A percentile compares a stretch with the other conserved stretches of the same genome.
Evolutionary conservation across 1,140 invertebrate species (phyloP).

Genomic region (Maniola jurtina): DNA sequence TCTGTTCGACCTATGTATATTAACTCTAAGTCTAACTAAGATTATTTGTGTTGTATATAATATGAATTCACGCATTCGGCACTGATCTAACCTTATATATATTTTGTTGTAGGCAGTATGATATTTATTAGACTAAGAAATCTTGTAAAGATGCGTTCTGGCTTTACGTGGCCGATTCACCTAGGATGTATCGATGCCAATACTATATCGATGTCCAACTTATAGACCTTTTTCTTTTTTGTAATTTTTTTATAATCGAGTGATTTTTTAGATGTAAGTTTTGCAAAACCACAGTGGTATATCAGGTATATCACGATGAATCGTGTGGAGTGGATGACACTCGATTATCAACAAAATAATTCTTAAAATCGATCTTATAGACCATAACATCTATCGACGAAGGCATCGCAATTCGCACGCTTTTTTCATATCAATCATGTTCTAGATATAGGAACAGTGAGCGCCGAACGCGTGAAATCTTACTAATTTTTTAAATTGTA

Average conservation of each 20-base stretch:
- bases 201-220: too few species aligned
- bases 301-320: too few species aligned
- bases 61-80: constrained; percentile 40
- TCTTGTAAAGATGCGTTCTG: background rate
- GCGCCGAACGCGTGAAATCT: constrained; percentile 41
- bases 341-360: too few species aligned
- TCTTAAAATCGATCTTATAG: too few species aligned
- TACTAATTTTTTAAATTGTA: constrained; percentile 61
- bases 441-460: constrained; percentile 1
- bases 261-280: too few species aligned
- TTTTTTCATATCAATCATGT: background rate
- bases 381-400: too few species aligned
- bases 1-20: constrained; percentile 51
- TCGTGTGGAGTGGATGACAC: too few species aligned
- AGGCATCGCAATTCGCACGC: background rate
- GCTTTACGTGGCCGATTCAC: background rate
- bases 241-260: too few species aligned
- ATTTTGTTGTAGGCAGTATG: constrained; percentile 3
- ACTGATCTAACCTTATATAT: constrained; percentile 22
- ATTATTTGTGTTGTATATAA: constrained; percentile 49
- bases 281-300: too few species aligned
- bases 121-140: background rate
- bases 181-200: background rate
- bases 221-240: too few species aligned
- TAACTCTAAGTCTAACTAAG: constrained; percentile 67